These are phyloP conservation scores for Sorex araneus DNA, from an alignment of 2,113 vertebrate genomes.

Conservation along the genomic window DNA sequence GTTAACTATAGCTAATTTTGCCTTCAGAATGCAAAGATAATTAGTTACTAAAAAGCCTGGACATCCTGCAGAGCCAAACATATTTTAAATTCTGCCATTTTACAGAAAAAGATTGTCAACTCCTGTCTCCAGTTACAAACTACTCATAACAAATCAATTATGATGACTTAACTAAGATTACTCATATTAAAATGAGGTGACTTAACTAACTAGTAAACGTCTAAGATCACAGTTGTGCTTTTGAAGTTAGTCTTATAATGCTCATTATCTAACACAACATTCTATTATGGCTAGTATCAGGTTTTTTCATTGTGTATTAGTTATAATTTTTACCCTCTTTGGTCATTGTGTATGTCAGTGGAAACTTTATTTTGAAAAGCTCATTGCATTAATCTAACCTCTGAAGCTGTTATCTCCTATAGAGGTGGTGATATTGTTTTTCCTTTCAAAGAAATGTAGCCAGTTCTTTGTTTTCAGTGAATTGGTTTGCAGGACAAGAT, in stretches of 20 bases:
- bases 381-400: not conserved
- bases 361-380: conserved; percentile 19
- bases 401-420: not conserved
- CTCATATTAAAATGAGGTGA: not conserved
- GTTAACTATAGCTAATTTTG: not conserved
- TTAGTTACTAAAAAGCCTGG: not conserved
- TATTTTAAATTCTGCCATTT: not conserved
- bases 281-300: not conserved
- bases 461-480: not conserved
- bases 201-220: too few relatives aligned
- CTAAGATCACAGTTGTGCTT: not conserved
- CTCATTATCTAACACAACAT: not conserved
- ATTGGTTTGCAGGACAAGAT: not conserved
- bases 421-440: not conserved
- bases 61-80: not conserved
- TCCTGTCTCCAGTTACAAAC: not conserved
- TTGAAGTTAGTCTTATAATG: conserved; percentile 15
- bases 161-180: not conserved
- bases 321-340: not conserved
- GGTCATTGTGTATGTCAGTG: not conserved
- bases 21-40: not conserved
- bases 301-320: conserved; percentile 33
- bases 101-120: not conserved
- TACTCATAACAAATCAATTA: not conserved
- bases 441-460: conserved; percentile 17